A percentile compares a stretch with the other conserved stretches of the same genome.
Conservation (phyloP, 1,140 invertebrate genomes). For the Apis dorsata region DNA sequence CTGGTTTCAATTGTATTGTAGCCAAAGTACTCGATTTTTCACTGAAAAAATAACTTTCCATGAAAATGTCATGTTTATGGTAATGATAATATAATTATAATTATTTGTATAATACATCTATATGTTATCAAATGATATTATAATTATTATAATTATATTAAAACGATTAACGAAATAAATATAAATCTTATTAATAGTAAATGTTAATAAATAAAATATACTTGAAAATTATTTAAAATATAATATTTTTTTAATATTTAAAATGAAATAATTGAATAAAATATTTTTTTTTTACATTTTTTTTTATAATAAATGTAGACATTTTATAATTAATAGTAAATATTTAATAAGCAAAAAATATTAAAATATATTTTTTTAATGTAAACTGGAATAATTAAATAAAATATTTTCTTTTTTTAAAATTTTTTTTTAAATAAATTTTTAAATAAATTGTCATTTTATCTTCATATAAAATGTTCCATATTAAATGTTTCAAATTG, state of each 20-base stretch:
- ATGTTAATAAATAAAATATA: background rate
- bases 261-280: background rate
- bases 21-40: conserved; percentile 4
- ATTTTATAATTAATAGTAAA: background rate
- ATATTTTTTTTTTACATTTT: background rate
- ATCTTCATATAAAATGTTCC: background rate
- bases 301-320: background rate
- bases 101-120: background rate
- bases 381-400: background rate
- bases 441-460: background rate
- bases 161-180: background rate
- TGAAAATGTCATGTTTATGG: conserved; percentile 14
- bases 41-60: conserved; percentile 63
- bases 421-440: background rate
- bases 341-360: background rate
- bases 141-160: background rate
- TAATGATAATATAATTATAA: background rate
- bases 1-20: conserved; percentile 71
- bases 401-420: background rate
- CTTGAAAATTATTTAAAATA: background rate
- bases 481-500: no score
- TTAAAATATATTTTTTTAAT: background rate
- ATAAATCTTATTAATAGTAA: background rate
- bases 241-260: background rate
- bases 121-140: background rate